Conservation (phyloP, 2,888 invertebrate species). For the Rhagium mordax region DNA sequence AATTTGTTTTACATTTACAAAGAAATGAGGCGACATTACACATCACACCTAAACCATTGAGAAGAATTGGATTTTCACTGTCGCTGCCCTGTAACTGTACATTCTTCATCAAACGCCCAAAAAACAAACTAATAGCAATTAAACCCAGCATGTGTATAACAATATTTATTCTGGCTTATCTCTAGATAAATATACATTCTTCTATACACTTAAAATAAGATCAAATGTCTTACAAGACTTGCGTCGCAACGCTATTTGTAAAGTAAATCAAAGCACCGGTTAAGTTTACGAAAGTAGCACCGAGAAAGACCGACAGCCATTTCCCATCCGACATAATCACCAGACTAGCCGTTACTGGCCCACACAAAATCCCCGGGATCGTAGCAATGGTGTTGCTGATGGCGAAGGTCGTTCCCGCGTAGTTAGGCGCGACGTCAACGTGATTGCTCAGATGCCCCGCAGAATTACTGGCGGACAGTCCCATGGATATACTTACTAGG, state of each 20-base stretch:
- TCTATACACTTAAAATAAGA: constrained; percentile 31
- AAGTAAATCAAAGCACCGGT: constrained; percentile 82
- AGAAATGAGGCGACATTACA: no score
- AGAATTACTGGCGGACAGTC: constrained; percentile 82
- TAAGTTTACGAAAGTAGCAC: constrained; percentile 81
- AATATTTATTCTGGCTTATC: constrained; percentile 37
- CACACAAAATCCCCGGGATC: constrained; percentile 82
- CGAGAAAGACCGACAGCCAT: constrained; percentile 83
- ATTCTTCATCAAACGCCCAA: no score
- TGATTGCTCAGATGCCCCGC: constrained; percentile 85
- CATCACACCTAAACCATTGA: no score
- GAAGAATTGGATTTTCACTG: no score
- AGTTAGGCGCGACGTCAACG: constrained; percentile 84
- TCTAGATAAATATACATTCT: constrained; percentile 47
- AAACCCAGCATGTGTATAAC: constrained; percentile 7
- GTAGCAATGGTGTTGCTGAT: constrained; percentile 84
- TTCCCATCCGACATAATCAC: constrained; percentile 80
- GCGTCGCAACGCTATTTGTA: constrained; percentile 81
- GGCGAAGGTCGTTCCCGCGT: constrained; percentile 84
- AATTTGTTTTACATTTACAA: no score
- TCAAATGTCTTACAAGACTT: constrained; percentile 71
- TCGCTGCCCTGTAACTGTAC: no score
- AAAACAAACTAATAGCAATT: background rate
- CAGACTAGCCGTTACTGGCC: constrained; percentile 83
- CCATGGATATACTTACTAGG: constrained; percentile 83